Conservation (phyloP, 2,797 vertebrate species). For the Cynopterus sphinx region DNA sequence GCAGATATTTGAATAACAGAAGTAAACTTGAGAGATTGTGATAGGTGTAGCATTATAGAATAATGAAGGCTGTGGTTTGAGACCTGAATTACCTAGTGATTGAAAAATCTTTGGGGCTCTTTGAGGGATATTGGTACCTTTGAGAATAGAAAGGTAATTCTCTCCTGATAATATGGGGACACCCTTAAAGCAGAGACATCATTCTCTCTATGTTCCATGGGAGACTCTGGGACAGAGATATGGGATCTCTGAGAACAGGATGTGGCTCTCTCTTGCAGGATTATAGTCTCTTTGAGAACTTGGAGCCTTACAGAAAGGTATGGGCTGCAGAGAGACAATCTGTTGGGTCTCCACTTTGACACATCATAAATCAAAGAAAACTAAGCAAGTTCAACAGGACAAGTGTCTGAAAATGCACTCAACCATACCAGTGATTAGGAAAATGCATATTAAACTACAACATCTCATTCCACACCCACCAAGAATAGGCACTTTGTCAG, state of each 20-base stretch:
- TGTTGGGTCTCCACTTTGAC: accelerated
- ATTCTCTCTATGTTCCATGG: too few species aligned
- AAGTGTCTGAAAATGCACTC: background rate
- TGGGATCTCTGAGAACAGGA: too few species aligned
- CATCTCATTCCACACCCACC: too few species aligned
- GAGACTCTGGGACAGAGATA: too few species aligned
- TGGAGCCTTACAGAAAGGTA: background rate
- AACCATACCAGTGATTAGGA: background rate
- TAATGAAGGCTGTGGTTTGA: background rate
- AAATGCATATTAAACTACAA: background rate
- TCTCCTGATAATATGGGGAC: too few species aligned
- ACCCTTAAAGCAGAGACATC: too few species aligned
- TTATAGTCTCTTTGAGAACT: background rate
- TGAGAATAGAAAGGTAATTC: too few species aligned
- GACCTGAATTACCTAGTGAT: background rate
- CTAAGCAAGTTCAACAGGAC: background rate
- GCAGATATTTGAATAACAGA: background rate
- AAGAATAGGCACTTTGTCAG: background rate
- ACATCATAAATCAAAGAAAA: background rate
- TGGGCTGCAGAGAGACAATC: background rate
- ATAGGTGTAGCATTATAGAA: background rate
- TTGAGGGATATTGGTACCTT: too few species aligned
- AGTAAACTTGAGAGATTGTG: background rate
- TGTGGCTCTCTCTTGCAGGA: too few species aligned
- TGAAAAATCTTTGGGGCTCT: too few species aligned